These are phyloP conservation scores for Ciconia nigra DNA, from an alignment of 2,797 vertebrate genomes.

Conservation along the genomic window DNA sequence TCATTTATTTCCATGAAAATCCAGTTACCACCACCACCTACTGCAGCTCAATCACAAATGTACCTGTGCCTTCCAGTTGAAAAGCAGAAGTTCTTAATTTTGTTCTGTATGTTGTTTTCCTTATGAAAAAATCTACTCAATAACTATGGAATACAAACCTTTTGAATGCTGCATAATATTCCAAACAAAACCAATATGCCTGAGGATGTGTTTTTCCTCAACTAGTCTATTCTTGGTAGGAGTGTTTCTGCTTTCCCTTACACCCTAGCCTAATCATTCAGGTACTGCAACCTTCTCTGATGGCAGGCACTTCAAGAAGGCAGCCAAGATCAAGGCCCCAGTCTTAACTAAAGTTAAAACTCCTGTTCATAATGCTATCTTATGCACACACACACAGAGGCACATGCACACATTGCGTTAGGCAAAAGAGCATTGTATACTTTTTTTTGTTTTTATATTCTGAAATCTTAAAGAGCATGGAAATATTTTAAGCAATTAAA, in stretches of 20 bases:
- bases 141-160: background rate
- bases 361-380: background rate
- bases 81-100: background rate
- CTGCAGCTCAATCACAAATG: background rate
- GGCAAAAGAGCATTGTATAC: background rate
- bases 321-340: background rate
- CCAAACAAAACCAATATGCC: background rate
- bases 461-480: background rate
- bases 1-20: background rate
- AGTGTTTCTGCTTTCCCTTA: background rate
- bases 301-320: background rate
- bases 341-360: background rate
- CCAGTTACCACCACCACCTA: background rate
- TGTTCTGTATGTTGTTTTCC: background rate
- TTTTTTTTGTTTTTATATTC: background rate
- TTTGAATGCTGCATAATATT: background rate
- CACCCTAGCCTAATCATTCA: background rate
- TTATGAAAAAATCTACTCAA: background rate
- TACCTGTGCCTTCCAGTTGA: background rate
- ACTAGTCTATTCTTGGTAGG: background rate
- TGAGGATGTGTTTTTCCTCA: background rate
- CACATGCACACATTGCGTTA: background rate
- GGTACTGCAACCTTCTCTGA: background rate
- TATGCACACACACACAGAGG: background rate
- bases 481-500: background rate